Base-by-base conservation (phyloP, 2,113 vertebrate genomes). In the Eubucco bourcierii region DNA sequence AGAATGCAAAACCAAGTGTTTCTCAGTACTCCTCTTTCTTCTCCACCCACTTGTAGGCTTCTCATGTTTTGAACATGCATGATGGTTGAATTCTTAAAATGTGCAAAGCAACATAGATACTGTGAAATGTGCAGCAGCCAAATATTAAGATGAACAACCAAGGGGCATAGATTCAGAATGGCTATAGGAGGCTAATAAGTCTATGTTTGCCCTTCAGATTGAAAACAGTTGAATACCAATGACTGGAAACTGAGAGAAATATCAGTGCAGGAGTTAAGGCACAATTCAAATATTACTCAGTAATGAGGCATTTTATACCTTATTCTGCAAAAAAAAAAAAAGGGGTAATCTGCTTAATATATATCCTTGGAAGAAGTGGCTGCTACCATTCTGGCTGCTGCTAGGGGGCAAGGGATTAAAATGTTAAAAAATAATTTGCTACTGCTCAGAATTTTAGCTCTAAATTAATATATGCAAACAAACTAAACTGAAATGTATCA, bases 161-260 rank as follows among this genome's bases (percentile, higher is more conserved):
- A 52, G 56, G 74, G 19, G 29, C 15, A 1, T 11, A 23, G 41
- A 66, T 46, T 61, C n/a, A n/a, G 31, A 44, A 53, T 12, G 18
- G 39, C 55, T 60, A 0, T 23, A 64, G 68, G 79, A 80, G 68
- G 46, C 50, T 89, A 4, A 20, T 27, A 71, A 65, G 41, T 5
- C 67, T 91, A 68, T 77, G 34, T 50, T 59, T 87, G 13, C 67
- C 24, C 41, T 90, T 89, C n/a, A 46, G 37, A 37, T 71, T 34
- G 64, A 77, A 89, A 79, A 15, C 23, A 70, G 75, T 37, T 89
- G 72, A 87, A 79, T 64, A 46, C 34, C 46, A 27, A 37, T 25
- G 41, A 29, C 82, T 91, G 64, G 56, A 85, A 80, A 52, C 31
- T 78, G 88, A 91, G 87, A 67, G 79, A 95, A 87, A 60, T 95